phyloP scores from a whole-genome alignment of 2,113 vertebrate genomes.

The Podarcis cretensis region DNA sequence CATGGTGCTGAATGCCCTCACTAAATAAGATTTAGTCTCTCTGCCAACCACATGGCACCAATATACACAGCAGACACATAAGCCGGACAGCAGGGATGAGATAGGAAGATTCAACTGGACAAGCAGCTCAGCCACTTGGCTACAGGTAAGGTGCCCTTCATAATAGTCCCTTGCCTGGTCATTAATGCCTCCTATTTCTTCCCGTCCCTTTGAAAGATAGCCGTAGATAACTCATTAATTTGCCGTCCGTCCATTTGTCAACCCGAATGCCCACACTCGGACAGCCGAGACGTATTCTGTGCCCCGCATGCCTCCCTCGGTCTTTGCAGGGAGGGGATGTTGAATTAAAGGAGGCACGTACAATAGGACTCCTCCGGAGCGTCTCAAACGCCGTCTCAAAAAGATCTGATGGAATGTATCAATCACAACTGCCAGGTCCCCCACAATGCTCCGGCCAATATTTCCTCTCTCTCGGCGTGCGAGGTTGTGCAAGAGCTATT shows the following conservation, averaged over 20 bases:
- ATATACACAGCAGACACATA: too few relatives aligned
- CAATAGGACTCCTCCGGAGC: neutral
- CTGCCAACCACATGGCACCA: too few relatives aligned
- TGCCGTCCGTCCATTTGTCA: neutral
- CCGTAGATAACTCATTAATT: neutral
- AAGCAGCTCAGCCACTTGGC: too few relatives aligned
- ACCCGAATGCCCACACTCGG: neutral
- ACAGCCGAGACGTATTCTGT: neutral
- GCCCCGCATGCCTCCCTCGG: rapidly evolving
- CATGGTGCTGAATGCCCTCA: too few relatives aligned
- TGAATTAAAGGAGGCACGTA: neutral
- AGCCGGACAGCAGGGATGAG: neutral
- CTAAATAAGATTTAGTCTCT: too few relatives aligned
- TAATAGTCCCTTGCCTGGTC: too few relatives aligned
- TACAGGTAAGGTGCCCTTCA: too few relatives aligned
- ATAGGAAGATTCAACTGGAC: neutral
- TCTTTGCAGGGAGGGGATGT: neutral
- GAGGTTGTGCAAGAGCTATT: constrained; percentile 39
- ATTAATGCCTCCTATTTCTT: neutral
- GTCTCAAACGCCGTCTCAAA: rapidly evolving
- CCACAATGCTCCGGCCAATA: neutral
- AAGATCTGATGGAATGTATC: neutral
- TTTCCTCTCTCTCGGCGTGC: neutral
- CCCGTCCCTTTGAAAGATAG: neutral
- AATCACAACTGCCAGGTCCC: neutral